Conservation (phyloP, 2,797 vertebrate genomes). For the Coilia nasus region DNA sequence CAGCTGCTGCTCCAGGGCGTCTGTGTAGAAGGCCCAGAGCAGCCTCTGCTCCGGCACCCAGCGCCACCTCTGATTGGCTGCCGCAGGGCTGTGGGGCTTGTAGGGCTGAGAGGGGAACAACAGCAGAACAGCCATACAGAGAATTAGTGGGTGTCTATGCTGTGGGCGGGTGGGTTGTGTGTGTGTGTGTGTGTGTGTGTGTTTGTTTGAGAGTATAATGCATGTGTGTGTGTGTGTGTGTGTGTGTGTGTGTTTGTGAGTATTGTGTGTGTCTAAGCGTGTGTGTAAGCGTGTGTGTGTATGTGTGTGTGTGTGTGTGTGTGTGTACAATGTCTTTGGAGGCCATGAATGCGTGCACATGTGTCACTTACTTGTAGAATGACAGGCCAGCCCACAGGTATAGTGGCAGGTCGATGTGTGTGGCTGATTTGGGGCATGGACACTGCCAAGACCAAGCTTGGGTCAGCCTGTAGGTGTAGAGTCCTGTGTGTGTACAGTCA, state of each 20-base stretch:
- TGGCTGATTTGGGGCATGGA: constrained; percentile 48
- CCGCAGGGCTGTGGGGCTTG: constrained; percentile 57
- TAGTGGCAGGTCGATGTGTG: constrained; percentile 30
- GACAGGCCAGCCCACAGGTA: constrained; percentile 48
- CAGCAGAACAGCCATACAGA: not conserved
- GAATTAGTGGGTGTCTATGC: not conserved
- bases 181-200: not conserved
- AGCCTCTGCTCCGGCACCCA: constrained; percentile 54
- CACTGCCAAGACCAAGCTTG: constrained; percentile 60
- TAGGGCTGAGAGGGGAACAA: constrained; percentile 58
- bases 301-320: not conserved
- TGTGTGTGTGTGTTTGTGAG: not conserved
- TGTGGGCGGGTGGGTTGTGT: not conserved
- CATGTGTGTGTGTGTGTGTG: not conserved
- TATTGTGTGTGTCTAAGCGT: not conserved
- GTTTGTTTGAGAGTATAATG: not conserved
- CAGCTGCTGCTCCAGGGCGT: constrained; percentile 62
- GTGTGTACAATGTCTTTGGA: not conserved
- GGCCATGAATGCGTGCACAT: not conserved
- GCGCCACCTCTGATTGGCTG: constrained; percentile 66
- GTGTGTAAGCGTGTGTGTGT: not conserved
- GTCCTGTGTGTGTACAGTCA: constrained; percentile 53
- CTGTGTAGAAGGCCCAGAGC: constrained; percentile 64
- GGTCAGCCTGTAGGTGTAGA: constrained; percentile 57
- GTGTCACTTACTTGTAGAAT: constrained; percentile 61